phyloP scores from a whole-genome alignment of 2,888 invertebrate species.

The Baronia brevicornis region DNA sequence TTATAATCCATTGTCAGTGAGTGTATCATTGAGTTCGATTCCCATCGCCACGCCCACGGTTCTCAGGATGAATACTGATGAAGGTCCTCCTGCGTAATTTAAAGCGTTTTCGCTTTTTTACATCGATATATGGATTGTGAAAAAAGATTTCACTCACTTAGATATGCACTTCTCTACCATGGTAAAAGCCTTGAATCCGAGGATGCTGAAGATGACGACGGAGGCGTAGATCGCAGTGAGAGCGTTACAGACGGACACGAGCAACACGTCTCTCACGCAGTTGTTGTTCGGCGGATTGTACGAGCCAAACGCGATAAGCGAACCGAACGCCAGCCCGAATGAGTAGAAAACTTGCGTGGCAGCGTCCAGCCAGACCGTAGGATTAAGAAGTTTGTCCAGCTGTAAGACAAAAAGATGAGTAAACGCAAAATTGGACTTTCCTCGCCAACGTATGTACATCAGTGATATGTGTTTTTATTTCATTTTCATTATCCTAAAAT shows the following conservation, averaged over 20 bases:
- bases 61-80: no score
- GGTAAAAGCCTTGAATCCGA: slow-evolving; percentile 96
- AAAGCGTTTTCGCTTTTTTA: no score
- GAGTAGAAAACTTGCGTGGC: slow-evolving; percentile 98
- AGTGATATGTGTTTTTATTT: no score
- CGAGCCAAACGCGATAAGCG: slow-evolving; percentile 95
- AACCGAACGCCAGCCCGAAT: slow-evolving; percentile 95
- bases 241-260: slow-evolving; percentile 94
- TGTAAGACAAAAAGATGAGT: slow-evolving; percentile 44
- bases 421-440: no score
- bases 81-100: no score
- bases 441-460: no score
- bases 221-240: slow-evolving; percentile 96
- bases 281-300: slow-evolving; percentile 97
- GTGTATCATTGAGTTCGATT: no score
- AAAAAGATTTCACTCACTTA: slow-evolving; percentile 61
- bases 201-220: slow-evolving; percentile 94
- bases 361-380: slow-evolving; percentile 96
- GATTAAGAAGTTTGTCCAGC: slow-evolving; percentile 89
- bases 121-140: no score
- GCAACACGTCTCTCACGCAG: slow-evolving; percentile 92
- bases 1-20: no score
- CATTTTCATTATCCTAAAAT: no score
- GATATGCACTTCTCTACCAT: slow-evolving; percentile 90
- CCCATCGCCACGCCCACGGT: no score